Conservation (phyloP, 2,888 invertebrate species). For the Harpalus rufipes region DNA sequence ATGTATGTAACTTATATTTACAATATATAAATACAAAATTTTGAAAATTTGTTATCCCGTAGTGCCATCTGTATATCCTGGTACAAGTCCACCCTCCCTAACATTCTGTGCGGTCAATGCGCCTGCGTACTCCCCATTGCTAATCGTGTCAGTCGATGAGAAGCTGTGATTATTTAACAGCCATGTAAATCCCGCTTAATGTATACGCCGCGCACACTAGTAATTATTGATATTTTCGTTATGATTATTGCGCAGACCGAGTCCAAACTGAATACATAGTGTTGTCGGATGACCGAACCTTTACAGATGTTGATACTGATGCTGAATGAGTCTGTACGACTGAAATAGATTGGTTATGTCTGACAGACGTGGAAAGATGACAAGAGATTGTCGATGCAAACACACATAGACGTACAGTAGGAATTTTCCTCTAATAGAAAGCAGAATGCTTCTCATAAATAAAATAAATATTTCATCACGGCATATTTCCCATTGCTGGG, state of each 20-base stretch:
- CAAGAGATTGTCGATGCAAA: conserved; percentile 13
- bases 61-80: not conserved
- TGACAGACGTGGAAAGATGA: not conserved
- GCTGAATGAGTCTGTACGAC: conserved; percentile 9
- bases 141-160: conserved; percentile 58
- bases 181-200: conserved; percentile 55
- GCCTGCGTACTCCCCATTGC: conserved; percentile 22
- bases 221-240: conserved; percentile 65
- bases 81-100: not conserved
- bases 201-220: conserved; percentile 39
- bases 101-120: not conserved
- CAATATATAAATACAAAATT: not conserved
- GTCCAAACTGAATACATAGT: conserved; percentile 41
- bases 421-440: not conserved
- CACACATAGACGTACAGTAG: not conserved
- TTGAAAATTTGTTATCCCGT: not conserved
- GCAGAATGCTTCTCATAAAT: no score
- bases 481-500: no score
- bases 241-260: conserved; percentile 59
- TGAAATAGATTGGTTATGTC: conserved; percentile 36
- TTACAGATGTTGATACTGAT: conserved; percentile 23
- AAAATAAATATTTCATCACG: no score
- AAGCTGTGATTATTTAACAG: conserved; percentile 59
- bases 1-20: no score
- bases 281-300: conserved; percentile 47